A percentile compares a stretch with the other conserved stretches of the same genome.
Conservation (phyloP, 1,140 invertebrate species). For the Drosophila nigrodunni region DNA sequence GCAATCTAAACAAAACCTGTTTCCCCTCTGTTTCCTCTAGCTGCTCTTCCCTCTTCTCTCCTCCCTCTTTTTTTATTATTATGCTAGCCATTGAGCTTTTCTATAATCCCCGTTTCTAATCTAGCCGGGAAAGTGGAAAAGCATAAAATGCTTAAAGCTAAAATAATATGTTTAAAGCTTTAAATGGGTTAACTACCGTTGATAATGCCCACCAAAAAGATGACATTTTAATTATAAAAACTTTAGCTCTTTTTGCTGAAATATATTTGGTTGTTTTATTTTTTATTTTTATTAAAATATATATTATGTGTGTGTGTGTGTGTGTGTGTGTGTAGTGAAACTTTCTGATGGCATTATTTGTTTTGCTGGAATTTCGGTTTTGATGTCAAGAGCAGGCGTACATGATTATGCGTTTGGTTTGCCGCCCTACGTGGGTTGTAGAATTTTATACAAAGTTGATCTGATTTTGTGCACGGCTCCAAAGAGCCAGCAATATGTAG, state of each 20-base stretch:
- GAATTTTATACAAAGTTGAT: neutral
- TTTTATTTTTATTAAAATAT: neutral
- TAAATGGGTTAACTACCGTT: slow-evolving; percentile 29
- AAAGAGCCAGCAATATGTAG: neutral
- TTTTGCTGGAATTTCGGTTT: neutral
- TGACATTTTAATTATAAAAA: slow-evolving; percentile 45
- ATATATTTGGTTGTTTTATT: neutral
- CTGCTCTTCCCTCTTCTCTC: too few species aligned
- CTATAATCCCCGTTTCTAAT: slow-evolving; percentile 3
- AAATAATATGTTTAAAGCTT: slow-evolving; percentile 2
- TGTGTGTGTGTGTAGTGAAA: neutral
- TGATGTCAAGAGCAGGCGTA: neutral
- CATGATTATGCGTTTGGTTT: neutral
- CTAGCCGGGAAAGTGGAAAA: neutral
- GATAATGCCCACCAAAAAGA: slow-evolving; percentile 31
- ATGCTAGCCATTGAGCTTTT: slow-evolving; percentile 3
- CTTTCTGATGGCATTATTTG: neutral
- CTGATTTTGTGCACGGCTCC: neutral
- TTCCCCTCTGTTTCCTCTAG: neutral
- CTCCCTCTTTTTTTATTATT: neutral
- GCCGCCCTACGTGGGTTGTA: too few species aligned
- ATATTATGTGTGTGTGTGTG: neutral
- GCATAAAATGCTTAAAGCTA: neutral
- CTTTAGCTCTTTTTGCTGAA: neutral
- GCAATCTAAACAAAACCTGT: neutral